Base-by-base conservation (phyloP, 2,888 invertebrate genomes). In the Leistus spinibarbis region DNA sequence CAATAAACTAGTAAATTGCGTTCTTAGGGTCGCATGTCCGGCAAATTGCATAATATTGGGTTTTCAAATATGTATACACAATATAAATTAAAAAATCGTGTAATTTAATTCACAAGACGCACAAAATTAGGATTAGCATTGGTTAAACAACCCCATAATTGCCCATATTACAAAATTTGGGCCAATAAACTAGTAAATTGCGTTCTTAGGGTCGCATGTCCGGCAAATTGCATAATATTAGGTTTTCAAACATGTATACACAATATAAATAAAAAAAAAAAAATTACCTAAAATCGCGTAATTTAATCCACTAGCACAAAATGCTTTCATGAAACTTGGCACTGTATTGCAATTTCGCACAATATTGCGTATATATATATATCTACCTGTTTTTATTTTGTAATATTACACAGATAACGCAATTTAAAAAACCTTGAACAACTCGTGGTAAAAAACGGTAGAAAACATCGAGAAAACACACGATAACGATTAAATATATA, bases 361-460 rank as follows among this genome's bases (percentile, higher is more conserved):
- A 23, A 16, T 23, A 64, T 23, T 64, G 20, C n/a, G n/a, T n/a
- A n/a, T n/a, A n/a, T n/a, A n/a, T n/a, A n/a, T n/a, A 63, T 23
- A 66, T 67, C 40, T 40, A 73, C 73, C 73, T 67, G 66, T 23
- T 67, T 73, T 67, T 62, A 67, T 67, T 40, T 7, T 40, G 3
- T 40, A 7, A 5, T 40, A 40, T 40, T 40, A 13, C 66, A 73
- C 73, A 67, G 73, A 73, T 54, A 54, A 27, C 66, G 40, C 73
- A 60, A 57, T 57, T 40, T 40, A 62, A 60, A 73, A 73, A 54
- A 63, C 54, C 56, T n/a, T 40, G 54, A 19, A 23, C 4, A 70
- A 70, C 62, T 62, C 40, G 60, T 60, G 60, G 60, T 60, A 22
- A 1, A 60, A 60, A 60, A 60, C 60, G 16, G 60, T 60, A 60